Evolutionary conservation across 2,797 vertebrate genomes (phyloP).

Genomic region (Lycodopsis pacificus): DNA sequence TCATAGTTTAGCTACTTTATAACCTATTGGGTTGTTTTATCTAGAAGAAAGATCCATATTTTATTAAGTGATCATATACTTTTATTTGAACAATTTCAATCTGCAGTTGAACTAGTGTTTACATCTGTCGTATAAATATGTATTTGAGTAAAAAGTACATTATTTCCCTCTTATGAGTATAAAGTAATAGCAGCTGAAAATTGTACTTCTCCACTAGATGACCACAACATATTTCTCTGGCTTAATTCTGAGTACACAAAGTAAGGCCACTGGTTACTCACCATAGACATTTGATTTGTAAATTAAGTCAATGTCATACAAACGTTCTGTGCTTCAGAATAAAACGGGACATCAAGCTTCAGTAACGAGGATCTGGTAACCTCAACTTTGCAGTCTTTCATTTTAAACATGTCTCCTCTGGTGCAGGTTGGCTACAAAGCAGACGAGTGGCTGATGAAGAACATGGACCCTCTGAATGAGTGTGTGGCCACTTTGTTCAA

Average conservation of each 20-base stretch:
- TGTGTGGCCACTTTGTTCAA: slow-evolving; percentile 94
- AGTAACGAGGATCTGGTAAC: background rate
- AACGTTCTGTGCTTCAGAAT: background rate
- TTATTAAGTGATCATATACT: background rate
- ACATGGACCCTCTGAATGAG: slow-evolving; percentile 98
- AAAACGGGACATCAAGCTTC: background rate
- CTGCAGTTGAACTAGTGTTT: background rate
- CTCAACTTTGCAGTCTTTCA: background rate
- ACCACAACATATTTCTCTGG: background rate
- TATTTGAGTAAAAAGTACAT: background rate
- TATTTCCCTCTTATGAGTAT: background rate
- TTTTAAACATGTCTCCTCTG: background rate
- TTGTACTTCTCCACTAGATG: background rate
- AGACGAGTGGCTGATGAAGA: slow-evolving; percentile 97
- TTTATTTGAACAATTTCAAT: background rate
- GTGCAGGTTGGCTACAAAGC: slow-evolving; percentile 97
- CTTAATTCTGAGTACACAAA: background rate
- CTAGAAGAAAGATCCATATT: background rate
- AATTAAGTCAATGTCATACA: background rate
- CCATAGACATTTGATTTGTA: background rate
- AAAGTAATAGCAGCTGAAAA: background rate
- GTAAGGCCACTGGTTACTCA: too few relatives aligned
- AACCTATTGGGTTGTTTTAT: background rate
- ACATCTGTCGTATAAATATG: background rate
- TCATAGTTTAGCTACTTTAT: background rate